Conservation (phyloP, 2,888 invertebrate species). For the Sphaerophoria taeniata region DNA sequence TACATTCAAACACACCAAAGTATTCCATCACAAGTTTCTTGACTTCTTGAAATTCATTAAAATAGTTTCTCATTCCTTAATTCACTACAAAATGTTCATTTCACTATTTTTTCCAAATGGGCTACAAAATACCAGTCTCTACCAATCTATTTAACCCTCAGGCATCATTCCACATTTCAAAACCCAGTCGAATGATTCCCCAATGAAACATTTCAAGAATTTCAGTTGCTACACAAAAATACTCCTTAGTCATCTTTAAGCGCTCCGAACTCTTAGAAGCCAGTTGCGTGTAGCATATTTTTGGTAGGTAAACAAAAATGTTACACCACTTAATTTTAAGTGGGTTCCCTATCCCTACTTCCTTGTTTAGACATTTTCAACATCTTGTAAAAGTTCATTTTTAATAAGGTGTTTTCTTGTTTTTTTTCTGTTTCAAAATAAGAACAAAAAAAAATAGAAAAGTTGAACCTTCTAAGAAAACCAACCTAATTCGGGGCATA, state of each 20-base stretch:
- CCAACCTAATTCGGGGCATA: slow-evolving; percentile 12
- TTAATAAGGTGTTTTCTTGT: neutral
- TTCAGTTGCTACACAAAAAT: neutral
- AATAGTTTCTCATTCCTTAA: neutral
- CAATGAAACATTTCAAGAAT: neutral
- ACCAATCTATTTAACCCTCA: neutral
- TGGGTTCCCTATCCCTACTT: slow-evolving; percentile 3
- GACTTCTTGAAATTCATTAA: neutral
- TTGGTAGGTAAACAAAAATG: neutral
- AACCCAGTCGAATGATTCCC: neutral
- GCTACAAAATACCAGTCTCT: neutral
- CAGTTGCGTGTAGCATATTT: neutral
- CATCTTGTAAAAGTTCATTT: slow-evolving; percentile 22
- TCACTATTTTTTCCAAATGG: neutral
- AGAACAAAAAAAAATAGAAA: neutral
- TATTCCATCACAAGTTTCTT: neutral
- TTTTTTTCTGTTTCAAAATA: neutral
- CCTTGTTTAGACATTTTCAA: slow-evolving; percentile 11
- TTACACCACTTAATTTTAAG: slow-evolving; percentile 23
- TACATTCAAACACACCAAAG: neutral
- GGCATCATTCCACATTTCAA: neutral
- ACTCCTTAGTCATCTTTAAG: neutral
- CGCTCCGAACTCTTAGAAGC: neutral
- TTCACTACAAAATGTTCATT: neutral
- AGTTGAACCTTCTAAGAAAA: neutral